Evolutionary conservation across 2,888 invertebrate species (phyloP), one percentile per base, ranked within the genome.

Genomic region (Nasonia oneida): DNA sequence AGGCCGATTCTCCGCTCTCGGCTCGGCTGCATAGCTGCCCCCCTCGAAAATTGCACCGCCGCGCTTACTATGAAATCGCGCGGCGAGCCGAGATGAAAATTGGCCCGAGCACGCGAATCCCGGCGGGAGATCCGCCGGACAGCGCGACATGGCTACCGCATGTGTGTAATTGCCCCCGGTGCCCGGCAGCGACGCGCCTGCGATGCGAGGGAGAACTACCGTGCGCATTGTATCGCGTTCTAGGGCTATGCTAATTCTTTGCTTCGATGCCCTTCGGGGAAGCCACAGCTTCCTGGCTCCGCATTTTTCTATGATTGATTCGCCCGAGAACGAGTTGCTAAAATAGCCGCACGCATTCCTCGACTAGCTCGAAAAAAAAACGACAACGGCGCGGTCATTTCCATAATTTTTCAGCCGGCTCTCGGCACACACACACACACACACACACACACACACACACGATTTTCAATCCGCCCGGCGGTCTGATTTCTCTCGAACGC

Each of bases 231-330:
- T 67, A 29, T 64, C n/a, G 57, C 57, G 57, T 6, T n/a, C 2
- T 18, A 29, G 29, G 29, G 29, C 57, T 61, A 61, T 29, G 37
- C 37, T 57, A 76, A 76, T 76, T 76, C 37, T 76, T 76, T 18
- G 50, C 71, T 67, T 61, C 42, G 57, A 81, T 74, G 23, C 23
- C 23, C 23, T 23, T 23, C 23, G 23, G 23, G 23, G 23, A 23
- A 80, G n/a, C 23, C 15, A 12, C 12, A 15, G 33, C 37, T n/a
- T n/a, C 2, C 18, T 3, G 15, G 18, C 18, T n/a, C 23, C 71
- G 57, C 83, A 83, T 83, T 83, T 77, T 77, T 83, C 83, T 77
- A 83, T 83, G 83, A 83, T 83, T 70, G 76, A 83, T 76, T 70
- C 42, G 23, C 15, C 33, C 3, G 61, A 61, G 23, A 61, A 61